phyloP scores from a whole-genome alignment of 2,797 vertebrate genomes.

The Scleropages formosus region DNA sequence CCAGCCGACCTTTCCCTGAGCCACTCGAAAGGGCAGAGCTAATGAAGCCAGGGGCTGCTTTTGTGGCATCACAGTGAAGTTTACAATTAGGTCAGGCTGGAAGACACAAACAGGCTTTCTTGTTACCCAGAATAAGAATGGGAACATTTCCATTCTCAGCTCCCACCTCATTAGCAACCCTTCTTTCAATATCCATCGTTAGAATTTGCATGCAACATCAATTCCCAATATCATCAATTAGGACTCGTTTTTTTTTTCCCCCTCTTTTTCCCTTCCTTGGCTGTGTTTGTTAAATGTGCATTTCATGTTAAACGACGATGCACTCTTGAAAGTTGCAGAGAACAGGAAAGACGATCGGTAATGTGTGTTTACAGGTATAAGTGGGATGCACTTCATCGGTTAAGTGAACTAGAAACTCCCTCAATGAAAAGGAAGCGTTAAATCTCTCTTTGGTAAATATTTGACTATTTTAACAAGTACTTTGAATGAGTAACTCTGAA shows the following conservation, averaged over 20 bases:
- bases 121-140: conserved; percentile 42
- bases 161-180: conserved; percentile 39
- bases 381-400: not conserved
- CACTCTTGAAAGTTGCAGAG: not conserved
- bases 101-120: conserved; percentile 45
- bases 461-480: too few species aligned
- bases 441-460: too few species aligned
- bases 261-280: conserved; percentile 3
- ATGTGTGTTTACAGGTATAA: not conserved
- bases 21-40: conserved; percentile 46
- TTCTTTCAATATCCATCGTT: conserved; percentile 29
- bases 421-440: not conserved
- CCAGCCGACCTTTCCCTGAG: conserved; percentile 33
- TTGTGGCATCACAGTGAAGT: conserved; percentile 42
- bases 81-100: conserved; percentile 40
- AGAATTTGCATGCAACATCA: conserved; percentile 28
- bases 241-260: not conserved
- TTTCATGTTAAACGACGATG: not conserved
- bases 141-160: conserved; percentile 25
- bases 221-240: conserved; percentile 35
- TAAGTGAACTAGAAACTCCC: not conserved
- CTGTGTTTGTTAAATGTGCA: not conserved
- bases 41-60: conserved; percentile 42
- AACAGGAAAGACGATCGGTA: not conserved
- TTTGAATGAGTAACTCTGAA: too few species aligned